Evolutionary conservation across 2,888 invertebrate species (phyloP).

Genomic region (Rotaria socialis): DNA sequence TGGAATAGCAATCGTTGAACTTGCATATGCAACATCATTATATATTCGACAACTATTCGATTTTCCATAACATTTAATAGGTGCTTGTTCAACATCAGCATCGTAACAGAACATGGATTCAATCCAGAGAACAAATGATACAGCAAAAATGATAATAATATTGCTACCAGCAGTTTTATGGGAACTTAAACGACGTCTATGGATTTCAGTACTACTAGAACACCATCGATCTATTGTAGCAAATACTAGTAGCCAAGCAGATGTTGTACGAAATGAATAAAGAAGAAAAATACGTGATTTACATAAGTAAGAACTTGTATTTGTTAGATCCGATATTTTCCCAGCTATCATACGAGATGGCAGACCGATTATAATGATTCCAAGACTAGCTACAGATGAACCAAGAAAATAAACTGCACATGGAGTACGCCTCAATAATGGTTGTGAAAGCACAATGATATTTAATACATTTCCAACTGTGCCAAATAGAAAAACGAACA

Average conservation of each 20-base stretch:
- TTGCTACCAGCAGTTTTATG: not conserved
- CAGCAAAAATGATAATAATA: not conserved
- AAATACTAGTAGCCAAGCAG: not conserved
- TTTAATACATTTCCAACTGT: slow-evolving; percentile 14
- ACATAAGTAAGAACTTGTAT: not conserved
- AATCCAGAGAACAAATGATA: not conserved
- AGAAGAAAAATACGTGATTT: slow-evolving; percentile 13
- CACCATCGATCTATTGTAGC: not conserved
- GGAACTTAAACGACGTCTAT: slow-evolving; percentile 22
- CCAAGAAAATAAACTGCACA: not conserved
- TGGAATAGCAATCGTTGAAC: not conserved
- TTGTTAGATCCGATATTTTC: not conserved
- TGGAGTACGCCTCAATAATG: not conserved
- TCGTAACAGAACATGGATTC: not conserved
- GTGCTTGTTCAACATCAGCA: not conserved
- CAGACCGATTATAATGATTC: not conserved
- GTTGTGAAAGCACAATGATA: slow-evolving; percentile 5
- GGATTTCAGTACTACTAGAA: not conserved
- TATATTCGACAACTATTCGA: not conserved
- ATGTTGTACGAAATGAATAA: slow-evolving; percentile 13
- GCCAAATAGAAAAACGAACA: slow-evolving; percentile 10
- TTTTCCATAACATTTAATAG: not conserved
- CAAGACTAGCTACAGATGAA: not conserved
- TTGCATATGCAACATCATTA: slow-evolving; percentile 4
- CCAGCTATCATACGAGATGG: not conserved